Conservation (phyloP, 2,113 vertebrate genomes). For the Rhodinocichla rosea region DNA sequence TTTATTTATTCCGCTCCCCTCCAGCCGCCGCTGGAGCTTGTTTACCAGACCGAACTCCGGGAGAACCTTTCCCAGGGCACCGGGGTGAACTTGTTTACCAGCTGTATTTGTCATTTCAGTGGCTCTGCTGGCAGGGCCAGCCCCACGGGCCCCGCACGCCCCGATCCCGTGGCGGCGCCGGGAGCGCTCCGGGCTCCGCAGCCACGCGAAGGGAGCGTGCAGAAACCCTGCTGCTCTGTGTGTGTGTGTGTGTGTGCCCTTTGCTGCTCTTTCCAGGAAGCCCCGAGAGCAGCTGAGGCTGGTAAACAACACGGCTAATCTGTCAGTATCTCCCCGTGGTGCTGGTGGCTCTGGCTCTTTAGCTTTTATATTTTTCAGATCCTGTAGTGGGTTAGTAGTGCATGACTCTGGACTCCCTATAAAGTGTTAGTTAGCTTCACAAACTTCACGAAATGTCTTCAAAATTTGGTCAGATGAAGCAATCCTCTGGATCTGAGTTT, state of each 20-base stretch:
- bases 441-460: background rate
- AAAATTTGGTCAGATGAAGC: background rate
- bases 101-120: accelerated
- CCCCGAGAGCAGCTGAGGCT: background rate
- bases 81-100: background rate
- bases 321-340: accelerated
- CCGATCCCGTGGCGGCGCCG: background rate
- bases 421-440: background rate
- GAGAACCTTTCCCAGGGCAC: background rate
- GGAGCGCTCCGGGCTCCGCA: background rate
- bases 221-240: accelerated
- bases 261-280: background rate
- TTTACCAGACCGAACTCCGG: background rate
- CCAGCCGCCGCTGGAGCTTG: background rate
- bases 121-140: background rate
- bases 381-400: accelerated
- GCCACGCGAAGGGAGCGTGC: background rate
- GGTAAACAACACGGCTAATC: background rate
- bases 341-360: no score
- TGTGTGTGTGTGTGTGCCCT: background rate
- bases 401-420: accelerated
- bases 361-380: accelerated
- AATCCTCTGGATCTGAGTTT: background rate
- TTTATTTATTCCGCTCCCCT: background rate
- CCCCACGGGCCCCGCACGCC: background rate